Evolutionary conservation across 2,888 invertebrate genomes (phyloP).

Genomic region (Tiliacea aurago): DNA sequence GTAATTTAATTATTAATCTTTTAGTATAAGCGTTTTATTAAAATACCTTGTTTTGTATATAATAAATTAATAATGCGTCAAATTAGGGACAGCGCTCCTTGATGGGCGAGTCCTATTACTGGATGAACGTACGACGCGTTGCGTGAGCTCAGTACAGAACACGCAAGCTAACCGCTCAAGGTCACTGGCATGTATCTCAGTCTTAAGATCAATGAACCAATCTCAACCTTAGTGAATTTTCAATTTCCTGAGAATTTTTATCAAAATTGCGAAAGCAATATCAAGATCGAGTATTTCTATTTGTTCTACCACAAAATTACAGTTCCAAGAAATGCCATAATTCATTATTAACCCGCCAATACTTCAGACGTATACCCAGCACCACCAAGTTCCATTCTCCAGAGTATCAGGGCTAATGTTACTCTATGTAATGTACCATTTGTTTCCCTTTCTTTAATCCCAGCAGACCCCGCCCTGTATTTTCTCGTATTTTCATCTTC

Average conservation of each 20-base stretch:
- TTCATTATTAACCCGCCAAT: background rate
- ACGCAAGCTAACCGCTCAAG: no score
- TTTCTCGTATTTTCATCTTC: constrained; percentile 52
- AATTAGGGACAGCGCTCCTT: no score
- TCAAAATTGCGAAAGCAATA: background rate
- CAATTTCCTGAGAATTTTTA: background rate
- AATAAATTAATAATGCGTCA: no score
- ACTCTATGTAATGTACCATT: constrained; percentile 29
- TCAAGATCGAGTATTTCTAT: background rate
- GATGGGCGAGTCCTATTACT: no score
- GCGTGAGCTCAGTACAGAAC: no score
- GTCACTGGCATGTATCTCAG: no score
- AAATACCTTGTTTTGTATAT: no score
- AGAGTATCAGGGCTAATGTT: constrained; percentile 9
- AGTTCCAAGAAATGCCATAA: background rate
- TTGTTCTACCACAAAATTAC: background rate
- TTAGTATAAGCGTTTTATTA: no score
- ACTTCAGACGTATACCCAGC: background rate
- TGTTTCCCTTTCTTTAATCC: constrained; percentile 18
- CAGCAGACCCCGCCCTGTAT: constrained; percentile 8
- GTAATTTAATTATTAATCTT: no score
- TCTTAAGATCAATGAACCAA: background rate
- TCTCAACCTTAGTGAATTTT: background rate
- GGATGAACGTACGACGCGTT: no score
- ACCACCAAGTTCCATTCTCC: background rate